Evolutionary conservation across 2,113 vertebrate species (phyloP).

Genomic region (Edolisoma coerulescens): DNA sequence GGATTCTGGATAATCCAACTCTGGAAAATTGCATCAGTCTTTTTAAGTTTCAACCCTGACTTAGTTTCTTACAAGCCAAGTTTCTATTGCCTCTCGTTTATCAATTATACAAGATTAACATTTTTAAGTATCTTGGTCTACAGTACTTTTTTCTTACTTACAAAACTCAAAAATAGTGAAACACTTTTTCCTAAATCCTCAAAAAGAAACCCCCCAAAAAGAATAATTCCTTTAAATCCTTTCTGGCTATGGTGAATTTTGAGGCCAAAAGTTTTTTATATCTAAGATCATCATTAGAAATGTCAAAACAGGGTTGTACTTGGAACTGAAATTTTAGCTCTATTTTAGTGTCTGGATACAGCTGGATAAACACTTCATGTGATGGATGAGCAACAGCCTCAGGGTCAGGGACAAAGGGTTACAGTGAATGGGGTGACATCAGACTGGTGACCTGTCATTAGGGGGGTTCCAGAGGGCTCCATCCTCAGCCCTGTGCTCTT

Average conservation of each 20-base stretch:
- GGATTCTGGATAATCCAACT: not conserved
- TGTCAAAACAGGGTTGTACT: accelerated
- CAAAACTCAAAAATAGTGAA: not conserved
- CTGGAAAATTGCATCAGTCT: not conserved
- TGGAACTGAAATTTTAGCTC: not conserved
- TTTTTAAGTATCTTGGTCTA: not conserved
- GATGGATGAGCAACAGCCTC: not conserved
- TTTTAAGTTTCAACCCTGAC: not conserved
- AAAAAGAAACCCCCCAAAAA: not conserved
- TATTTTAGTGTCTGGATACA: not conserved
- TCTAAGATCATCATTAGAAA: not conserved
- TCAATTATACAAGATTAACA: not conserved
- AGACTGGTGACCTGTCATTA: not conserved
- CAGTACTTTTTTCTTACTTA: not conserved
- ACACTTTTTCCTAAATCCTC: not conserved
- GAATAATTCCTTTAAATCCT: not conserved
- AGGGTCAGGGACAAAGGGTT: not conserved
- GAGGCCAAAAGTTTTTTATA: not conserved
- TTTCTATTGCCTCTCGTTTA: not conserved
- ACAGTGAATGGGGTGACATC: not conserved
- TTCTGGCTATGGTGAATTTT: not conserved
- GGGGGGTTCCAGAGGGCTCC: accelerated
- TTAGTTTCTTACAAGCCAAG: not conserved
- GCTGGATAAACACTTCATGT: not conserved
- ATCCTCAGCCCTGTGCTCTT: not conserved